Evolutionary conservation across 2,888 invertebrate species (phyloP).

Genomic region (Chymomyza fuscimana): DNA sequence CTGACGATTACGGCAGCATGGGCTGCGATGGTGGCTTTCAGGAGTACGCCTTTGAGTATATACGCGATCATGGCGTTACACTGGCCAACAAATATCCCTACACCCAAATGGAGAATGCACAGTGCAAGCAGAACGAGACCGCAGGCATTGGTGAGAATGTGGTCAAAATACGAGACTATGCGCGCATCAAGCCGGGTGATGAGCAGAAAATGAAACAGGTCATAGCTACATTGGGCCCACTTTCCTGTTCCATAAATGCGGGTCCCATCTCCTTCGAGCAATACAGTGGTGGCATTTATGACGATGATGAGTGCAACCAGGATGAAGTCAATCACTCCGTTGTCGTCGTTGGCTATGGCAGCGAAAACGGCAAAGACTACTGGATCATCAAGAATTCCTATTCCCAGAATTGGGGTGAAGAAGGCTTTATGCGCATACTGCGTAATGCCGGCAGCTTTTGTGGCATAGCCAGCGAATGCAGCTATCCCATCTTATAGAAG

Average conservation of each 20-base stretch:
- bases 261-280: conserved; percentile 73
- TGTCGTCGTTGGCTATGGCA: conserved; percentile 78
- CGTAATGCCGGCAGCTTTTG: conserved; percentile 76
- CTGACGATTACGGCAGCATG: conserved; percentile 74
- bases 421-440: conserved; percentile 75
- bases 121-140: conserved; percentile 75
- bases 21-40: conserved; percentile 79
- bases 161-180: conserved; percentile 75
- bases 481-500: conserved; percentile 75
- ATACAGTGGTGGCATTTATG: conserved; percentile 76
- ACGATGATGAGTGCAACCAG: conserved; percentile 75
- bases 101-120: conserved; percentile 66
- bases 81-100: conserved; percentile 77
- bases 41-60: conserved; percentile 78
- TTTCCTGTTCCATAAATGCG: conserved; percentile 77
- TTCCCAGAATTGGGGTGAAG: conserved; percentile 78
- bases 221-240: conserved; percentile 76
- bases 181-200: conserved; percentile 75
- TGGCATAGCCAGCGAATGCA: conserved; percentile 78
- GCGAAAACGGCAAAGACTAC: conserved; percentile 76
- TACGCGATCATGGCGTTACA: conserved; percentile 76
- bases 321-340: conserved; percentile 77
- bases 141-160: conserved; percentile 56
- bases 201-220: conserved; percentile 78
- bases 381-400: conserved; percentile 79